Evolutionary conservation across 2,797 vertebrate species (phyloP), one percentile per base, ranked within the genome.

Genomic region (Falco columbarius): DNA sequence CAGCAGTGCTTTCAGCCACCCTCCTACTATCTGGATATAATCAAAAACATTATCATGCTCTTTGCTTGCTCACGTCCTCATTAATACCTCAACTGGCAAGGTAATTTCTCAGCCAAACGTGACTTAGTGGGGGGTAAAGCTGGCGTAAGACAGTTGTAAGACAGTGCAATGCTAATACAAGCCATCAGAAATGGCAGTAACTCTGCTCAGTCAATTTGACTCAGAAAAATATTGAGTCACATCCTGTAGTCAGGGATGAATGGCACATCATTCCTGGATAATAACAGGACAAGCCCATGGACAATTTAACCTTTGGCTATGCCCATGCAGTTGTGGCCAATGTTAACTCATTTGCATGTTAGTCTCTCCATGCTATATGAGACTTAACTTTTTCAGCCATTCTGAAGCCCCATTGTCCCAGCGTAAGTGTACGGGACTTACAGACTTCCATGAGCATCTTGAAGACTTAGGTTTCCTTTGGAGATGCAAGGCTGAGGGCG

Each of bases 21-120:
- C n/a, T 91, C 44, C 90, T 89, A 80, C 36, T 3, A 93, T 77
- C n/a, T 72, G 76, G 49, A 87, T 74, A 87, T 89, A 95, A 97
- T 92, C 19, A 95, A 86, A 91, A 91, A 66, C 63, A 86, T 76
- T 75, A 93, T 80, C 49, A 32, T 52, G 66, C 7, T 94, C 65
- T 88, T 94, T 94, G 76, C 63, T 93, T 83, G 79, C 89, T 96
- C 96, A 90, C 52, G 17, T 95, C 90, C 86, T 91, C 68, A 81
- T 93, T 97, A 97, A 96, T 86, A 93, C 71, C 44, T 94, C 76
- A 66, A 62, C 81, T 71, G 62, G 76, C 77, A 95, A 92, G 86
- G 92, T 95, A 94, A 96, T 96, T 96, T 95, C 88, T 95, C 91
- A 94, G 87, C 55, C 68, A 93, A 95, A n/a, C 4, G 16, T 81